phyloP scores from a whole-genome alignment of 2,113 vertebrate genomes.

The Apeltes quadracus region DNA sequence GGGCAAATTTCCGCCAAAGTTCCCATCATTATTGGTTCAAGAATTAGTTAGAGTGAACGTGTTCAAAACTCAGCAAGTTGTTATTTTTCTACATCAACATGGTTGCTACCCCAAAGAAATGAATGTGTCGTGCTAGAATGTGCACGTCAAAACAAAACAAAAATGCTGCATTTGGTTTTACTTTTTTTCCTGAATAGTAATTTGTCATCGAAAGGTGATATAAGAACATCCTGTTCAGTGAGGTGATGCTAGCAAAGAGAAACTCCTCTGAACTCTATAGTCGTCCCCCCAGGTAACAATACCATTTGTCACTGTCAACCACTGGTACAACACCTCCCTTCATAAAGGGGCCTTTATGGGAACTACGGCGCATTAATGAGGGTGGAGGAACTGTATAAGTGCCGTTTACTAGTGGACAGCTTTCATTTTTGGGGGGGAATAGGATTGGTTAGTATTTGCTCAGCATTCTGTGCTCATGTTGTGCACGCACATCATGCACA shows the following conservation, averaged over 20 bases:
- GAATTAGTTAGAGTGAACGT: background rate
- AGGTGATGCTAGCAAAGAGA: slow-evolving; percentile 20
- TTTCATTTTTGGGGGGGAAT: slow-evolving; percentile 34
- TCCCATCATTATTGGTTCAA: too few relatives aligned
- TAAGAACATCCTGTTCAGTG: slow-evolving; percentile 26
- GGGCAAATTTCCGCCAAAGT: background rate
- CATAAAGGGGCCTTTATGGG: slow-evolving; percentile 13
- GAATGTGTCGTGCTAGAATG: background rate
- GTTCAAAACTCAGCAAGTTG: background rate
- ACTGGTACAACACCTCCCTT: slow-evolving; percentile 2
- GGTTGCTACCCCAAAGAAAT: background rate
- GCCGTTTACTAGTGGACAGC: slow-evolving; percentile 9
- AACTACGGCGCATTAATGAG: slow-evolving; percentile 27
- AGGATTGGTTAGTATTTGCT: background rate
- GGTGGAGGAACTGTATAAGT: slow-evolving; percentile 3
- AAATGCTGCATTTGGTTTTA: background rate
- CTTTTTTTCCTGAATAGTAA: slow-evolving; percentile 11
- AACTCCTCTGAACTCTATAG: slow-evolving; percentile 41
- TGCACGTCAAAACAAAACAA: background rate
- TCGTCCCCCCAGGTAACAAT: slow-evolving; percentile 25
- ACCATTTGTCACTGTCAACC: slow-evolving; percentile 69
- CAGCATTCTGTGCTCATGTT: background rate
- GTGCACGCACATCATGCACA: background rate
- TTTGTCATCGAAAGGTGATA: slow-evolving; percentile 36
- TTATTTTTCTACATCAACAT: background rate